Conservation (phyloP, 2,113 vertebrate species). For the Capreolus pygargus region DNA sequence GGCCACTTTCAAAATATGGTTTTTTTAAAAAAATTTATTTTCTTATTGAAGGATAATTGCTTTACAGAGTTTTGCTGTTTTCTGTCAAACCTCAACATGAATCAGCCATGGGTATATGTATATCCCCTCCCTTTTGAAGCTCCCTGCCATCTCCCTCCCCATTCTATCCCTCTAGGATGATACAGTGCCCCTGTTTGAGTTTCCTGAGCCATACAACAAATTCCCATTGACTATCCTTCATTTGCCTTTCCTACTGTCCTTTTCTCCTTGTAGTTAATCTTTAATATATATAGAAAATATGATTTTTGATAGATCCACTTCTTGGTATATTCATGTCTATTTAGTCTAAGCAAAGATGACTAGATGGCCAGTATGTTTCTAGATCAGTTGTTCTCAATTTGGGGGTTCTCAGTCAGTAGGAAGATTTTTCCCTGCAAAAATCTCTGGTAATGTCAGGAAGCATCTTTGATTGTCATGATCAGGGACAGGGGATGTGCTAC, state of each 20-base stretch:
- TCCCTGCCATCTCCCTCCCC: accelerated
- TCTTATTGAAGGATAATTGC: not conserved
- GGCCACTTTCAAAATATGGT: not conserved
- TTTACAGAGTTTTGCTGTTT: not conserved
- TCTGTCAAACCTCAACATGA: not conserved
- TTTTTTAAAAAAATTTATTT: not conserved
- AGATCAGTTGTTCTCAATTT: not conserved
- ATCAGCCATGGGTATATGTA: not conserved
- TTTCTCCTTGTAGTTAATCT: not conserved
- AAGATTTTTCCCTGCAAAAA: not conserved
- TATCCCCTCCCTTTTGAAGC: not conserved
- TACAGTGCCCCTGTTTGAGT: not conserved
- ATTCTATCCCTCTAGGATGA: not conserved
- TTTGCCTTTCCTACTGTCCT: not conserved
- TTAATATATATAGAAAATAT: not conserved
- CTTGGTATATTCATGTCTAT: not conserved
- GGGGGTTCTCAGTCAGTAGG: not conserved
- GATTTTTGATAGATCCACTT: not conserved
- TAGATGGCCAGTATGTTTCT: not conserved
- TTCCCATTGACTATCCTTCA: not conserved
- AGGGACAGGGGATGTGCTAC: not conserved
- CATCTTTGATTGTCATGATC: not conserved
- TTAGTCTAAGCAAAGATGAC: not conserved
- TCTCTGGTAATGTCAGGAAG: not conserved
- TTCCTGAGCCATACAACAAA: not conserved